Conservation (phyloP, 2,113 vertebrate species). For the Smithornis capensis region DNA sequence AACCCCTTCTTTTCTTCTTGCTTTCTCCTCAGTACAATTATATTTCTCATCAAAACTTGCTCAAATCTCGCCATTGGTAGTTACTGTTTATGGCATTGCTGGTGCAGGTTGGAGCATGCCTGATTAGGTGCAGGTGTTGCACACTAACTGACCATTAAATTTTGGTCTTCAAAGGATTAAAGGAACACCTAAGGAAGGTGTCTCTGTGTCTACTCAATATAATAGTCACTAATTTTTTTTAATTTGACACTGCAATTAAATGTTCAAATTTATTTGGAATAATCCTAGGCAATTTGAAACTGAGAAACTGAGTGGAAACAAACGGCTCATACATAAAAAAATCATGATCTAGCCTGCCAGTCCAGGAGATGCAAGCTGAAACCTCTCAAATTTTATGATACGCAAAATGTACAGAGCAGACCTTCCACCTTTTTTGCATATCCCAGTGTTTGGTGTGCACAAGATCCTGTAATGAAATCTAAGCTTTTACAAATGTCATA, state of each 20-base stretch:
- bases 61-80: not conserved
- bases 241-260: not conserved
- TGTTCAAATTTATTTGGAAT: not conserved
- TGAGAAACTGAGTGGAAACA: not conserved
- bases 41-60: not conserved
- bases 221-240: not conserved
- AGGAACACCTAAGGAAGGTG: not conserved
- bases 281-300: not conserved
- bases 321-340: not conserved
- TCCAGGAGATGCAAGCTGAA: not conserved
- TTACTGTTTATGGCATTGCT: not conserved
- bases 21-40: not conserved
- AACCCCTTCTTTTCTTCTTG: not conserved
- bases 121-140: constrained; percentile 24
- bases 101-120: not conserved
- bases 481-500: not conserved
- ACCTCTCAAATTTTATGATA: not conserved
- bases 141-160: constrained; percentile 1
- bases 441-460: accelerated
- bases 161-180: not conserved
- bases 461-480: accelerated
- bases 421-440: not conserved
- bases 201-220: accelerated
- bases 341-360: not conserved
- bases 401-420: not conserved